phyloP scores from a whole-genome alignment of 2,888 invertebrate species.

The Trachelus stipa region DNA sequence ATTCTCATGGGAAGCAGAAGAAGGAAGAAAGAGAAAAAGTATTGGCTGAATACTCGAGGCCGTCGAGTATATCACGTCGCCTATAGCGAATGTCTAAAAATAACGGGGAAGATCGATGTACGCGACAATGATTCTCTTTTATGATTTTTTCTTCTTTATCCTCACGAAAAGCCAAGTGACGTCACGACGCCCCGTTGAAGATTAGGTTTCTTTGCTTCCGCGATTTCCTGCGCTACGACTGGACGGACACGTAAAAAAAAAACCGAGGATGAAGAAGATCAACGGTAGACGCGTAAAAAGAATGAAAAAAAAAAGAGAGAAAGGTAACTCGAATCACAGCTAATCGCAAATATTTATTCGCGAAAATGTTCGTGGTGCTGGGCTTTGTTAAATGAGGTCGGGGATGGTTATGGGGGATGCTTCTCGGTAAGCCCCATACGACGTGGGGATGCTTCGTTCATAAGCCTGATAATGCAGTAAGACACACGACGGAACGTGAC shows the following conservation, averaged over 20 bases:
- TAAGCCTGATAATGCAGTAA: neutral
- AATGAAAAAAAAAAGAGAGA: neutral
- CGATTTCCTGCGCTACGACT: neutral
- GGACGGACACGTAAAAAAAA: neutral
- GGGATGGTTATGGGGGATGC: neutral
- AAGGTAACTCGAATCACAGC: neutral
- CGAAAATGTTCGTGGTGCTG: neutral
- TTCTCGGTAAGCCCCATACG: neutral
- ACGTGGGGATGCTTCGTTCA: neutral
- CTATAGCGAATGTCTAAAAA: neutral
- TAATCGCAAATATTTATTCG: neutral
- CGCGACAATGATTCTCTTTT: neutral
- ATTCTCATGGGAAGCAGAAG: neutral
- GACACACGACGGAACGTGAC: neutral
- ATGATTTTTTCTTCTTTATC: neutral
- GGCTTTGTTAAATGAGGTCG: neutral
- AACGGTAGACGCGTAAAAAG: neutral
- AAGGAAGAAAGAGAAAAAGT: neutral
- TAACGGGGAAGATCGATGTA: neutral
- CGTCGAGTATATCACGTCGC: neutral
- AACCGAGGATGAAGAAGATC: neutral
- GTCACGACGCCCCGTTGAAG: neutral
- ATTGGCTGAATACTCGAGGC: neutral
- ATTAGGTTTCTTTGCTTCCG: neutral
- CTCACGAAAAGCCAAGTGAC: neutral